These are phyloP conservation scores for Cyrtorhinus lividipennis DNA, from an alignment of 1,140 invertebrate genomes.

Conservation along the genomic window DNA sequence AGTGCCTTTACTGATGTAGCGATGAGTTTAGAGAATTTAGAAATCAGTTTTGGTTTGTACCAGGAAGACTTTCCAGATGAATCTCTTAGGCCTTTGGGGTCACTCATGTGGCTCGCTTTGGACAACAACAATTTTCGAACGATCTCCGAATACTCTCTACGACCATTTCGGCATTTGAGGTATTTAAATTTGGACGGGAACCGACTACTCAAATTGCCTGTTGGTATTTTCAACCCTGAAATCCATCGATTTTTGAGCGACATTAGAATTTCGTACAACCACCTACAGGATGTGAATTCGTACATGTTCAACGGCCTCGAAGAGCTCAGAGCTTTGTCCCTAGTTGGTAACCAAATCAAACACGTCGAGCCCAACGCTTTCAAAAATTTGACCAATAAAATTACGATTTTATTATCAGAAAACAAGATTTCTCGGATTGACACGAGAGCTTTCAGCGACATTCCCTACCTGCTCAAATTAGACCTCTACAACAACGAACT, in stretches of 20 bases:
- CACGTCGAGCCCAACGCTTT: constrained; percentile 41
- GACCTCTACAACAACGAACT: constrained; percentile 58
- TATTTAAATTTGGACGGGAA: constrained; percentile 81
- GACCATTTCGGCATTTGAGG: constrained; percentile 51
- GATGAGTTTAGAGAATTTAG: constrained; percentile 57
- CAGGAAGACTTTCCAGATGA: constrained; percentile 60
- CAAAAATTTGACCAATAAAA: constrained; percentile 45
- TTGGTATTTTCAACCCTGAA: constrained; percentile 47
- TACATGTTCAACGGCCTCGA: constrained; percentile 46
- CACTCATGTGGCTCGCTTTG: constrained; percentile 67
- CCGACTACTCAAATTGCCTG: constrained; percentile 45
- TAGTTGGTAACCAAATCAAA: constrained; percentile 54
- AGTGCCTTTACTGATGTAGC: constrained; percentile 59
- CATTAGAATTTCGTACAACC: constrained; percentile 59
- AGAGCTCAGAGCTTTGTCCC: constrained; percentile 50
- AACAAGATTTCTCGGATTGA: constrained; percentile 46
- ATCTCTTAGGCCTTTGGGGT: constrained; percentile 44
- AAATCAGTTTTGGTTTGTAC: constrained; percentile 69
- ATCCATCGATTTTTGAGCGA: constrained; percentile 58
- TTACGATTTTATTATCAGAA: constrained; percentile 49
- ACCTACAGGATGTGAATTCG: constrained; percentile 40
- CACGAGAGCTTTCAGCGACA: constrained; percentile 45
- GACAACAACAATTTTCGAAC: constrained; percentile 74
- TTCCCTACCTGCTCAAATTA: constrained; percentile 49
- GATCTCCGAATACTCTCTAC: constrained; percentile 40